Base-by-base conservation (phyloP, 2,113 vertebrate genomes). In the Siphamia tubifer region DNA sequence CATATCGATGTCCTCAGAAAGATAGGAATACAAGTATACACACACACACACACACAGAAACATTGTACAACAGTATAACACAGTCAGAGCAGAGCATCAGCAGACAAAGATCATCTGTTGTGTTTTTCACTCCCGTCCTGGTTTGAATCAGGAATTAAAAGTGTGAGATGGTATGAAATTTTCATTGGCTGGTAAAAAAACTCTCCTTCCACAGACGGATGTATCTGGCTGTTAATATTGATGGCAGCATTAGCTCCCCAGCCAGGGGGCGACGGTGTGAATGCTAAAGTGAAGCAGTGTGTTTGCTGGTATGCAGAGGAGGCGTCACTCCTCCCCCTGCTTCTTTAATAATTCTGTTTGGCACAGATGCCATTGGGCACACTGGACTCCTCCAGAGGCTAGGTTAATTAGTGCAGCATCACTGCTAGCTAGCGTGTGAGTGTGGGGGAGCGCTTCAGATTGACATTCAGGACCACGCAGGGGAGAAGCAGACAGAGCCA, bases 341-440 rank as follows among this genome's bases (percentile, higher is more conserved):
- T 58, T 64, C 78, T 87, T 88, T 87, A 83, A 84, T 84, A 85
- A 87, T 89, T 86, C 89, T 86, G 73, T 90, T 90, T 87, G 86
- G 84, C 83, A 79, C 56, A 55, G 70, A 55, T 84, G 77, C 86
- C 83, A 63, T 43, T 42, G 83, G 82, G 82, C 81, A 71, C 76
- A 44, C 64, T 32, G 13, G 86, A 77, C 78, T 47, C 68, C 86
- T 84, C 77, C 16, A 70, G 81, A 83, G 86, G 58, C 54, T 70
- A 70, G 63, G 65, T 77, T 90, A 88, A 89, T 90, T 87, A 92
- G 74, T 75, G 56, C 68, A 40, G 83, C 70, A 85, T 79, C 81
- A 79, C 75, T 79, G 70, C 62, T 80, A 68, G 71, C 65, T 69
- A 68, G 65, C 73, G 83, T 77, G 67, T 84, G 71, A 74, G 74